Conservation (phyloP, 2,113 vertebrate genomes). For the Pedionomus torquatus region DNA sequence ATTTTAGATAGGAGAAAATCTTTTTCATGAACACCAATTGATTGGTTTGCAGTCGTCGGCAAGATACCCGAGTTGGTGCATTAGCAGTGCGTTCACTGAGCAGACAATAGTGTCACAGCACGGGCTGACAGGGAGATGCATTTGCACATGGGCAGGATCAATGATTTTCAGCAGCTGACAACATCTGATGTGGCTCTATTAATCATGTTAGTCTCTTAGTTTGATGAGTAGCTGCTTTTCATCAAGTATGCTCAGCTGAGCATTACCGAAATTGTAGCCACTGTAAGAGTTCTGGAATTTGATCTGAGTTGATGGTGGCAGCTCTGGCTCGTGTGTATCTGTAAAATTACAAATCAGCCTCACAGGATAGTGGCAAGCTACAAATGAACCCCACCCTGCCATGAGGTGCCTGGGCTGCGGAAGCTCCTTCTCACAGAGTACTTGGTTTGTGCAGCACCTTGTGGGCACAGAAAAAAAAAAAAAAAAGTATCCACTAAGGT, state of each 20-base stretch:
- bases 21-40: not conserved
- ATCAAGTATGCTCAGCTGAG: not conserved
- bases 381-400: not conserved
- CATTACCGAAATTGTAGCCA: not conserved
- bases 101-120: not conserved
- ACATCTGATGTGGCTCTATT: not conserved
- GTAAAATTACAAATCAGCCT: not conserved
- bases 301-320: not conserved
- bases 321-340: not conserved
- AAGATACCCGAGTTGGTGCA: not conserved
- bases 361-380: not conserved
- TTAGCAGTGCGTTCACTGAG: not conserved
- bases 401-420: not conserved
- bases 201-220: not conserved
- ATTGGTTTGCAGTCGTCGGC: not conserved
- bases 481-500: not conserved
- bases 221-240: not conserved
- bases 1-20: slow-evolving; percentile 20
- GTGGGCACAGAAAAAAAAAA: not conserved
- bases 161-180: not conserved
- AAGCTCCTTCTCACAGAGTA: not conserved
- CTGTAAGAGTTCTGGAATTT: not conserved
- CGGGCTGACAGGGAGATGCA: not conserved
- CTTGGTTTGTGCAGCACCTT: not conserved
- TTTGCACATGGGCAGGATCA: not conserved